Evolutionary conservation across 2,113 vertebrate genomes (phyloP).

Genomic region (Toxotes jaculatrix): DNA sequence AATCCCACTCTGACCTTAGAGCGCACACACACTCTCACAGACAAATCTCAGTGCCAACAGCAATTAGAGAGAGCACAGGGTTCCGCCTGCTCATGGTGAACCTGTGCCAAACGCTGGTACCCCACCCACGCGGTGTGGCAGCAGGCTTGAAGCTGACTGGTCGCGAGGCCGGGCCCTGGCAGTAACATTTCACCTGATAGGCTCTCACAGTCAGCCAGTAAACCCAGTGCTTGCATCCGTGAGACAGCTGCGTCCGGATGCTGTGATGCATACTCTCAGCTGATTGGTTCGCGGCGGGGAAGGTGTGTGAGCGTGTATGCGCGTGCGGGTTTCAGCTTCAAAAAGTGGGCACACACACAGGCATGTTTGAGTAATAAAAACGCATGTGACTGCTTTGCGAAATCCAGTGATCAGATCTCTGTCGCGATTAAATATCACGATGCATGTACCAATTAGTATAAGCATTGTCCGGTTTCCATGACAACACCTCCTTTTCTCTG

Average conservation of each 20-base stretch:
- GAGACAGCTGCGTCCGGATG: slow-evolving; percentile 40
- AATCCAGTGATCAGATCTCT: background rate
- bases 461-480: slow-evolving; percentile 71
- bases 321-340: background rate
- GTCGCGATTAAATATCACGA: background rate
- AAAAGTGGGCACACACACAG: background rate
- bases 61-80: slow-evolving; percentile 41
- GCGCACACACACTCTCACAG: slow-evolving; percentile 15
- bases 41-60: slow-evolving; percentile 32
- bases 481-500: slow-evolving; percentile 58
- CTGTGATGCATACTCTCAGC: slow-evolving; percentile 2
- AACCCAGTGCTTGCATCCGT: slow-evolving; percentile 28
- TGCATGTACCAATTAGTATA: background rate
- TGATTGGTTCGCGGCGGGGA: slow-evolving; percentile 59
- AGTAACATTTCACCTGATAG: slow-evolving; percentile 49
- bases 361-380: background rate
- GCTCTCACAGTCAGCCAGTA: slow-evolving; percentile 12
- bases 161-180: background rate
- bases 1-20: slow-evolving; percentile 50
- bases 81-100: slow-evolving; percentile 48
- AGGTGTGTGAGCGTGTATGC: slow-evolving; percentile 49
- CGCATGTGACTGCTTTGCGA: background rate
- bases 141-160: slow-evolving; percentile 63
- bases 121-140: slow-evolving; percentile 52
- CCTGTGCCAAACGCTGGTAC: slow-evolving; percentile 36